phyloP scores from a whole-genome alignment of 64 coral and sea anemone genomes.

The Astreopora myriophthalma region DNA sequence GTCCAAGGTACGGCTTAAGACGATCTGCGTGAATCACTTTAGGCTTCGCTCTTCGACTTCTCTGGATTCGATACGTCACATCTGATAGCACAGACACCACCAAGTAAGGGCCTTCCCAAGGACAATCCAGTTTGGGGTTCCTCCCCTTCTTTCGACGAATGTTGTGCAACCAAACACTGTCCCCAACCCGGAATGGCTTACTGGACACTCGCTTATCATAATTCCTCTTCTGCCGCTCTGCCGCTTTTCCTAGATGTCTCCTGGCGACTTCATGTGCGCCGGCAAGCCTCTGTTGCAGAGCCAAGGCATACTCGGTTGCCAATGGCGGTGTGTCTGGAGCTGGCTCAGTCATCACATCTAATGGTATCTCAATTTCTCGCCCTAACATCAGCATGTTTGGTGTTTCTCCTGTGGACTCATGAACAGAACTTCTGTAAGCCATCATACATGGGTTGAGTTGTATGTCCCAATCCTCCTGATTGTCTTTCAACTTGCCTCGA shows the following conservation, averaged over 20 bases:
- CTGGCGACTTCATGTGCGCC: not conserved
- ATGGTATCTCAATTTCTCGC: constrained; percentile 21
- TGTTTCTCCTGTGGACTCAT: constrained; percentile 21
- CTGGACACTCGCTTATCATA: constrained; percentile 53
- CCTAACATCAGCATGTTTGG: constrained; percentile 54
- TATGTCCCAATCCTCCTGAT: constrained; percentile 66
- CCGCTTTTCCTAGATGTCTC: constrained; percentile 13
- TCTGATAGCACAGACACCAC: constrained; percentile 21
- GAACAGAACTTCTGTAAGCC: constrained; percentile 42
- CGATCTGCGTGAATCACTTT: constrained; percentile 35
- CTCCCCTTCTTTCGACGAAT: constrained; percentile 36
- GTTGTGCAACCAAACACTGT: constrained; percentile 46
- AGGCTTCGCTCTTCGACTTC: constrained; percentile 44
- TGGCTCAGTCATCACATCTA: constrained; percentile 22
- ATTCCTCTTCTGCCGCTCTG: constrained; percentile 62
- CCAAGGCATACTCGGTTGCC: not conserved
- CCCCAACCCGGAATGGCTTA: constrained; percentile 38
- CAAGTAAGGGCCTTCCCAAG: constrained; percentile 28
- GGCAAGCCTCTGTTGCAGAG: constrained; percentile 15
- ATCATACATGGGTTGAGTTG: constrained; percentile 51
- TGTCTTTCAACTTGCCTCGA: constrained; percentile 7
- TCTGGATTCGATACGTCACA: constrained; percentile 36
- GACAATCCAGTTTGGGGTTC: constrained; percentile 45
- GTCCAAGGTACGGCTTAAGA: constrained; percentile 70
- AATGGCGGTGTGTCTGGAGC: not conserved